Base-by-base conservation (phyloP, 2,113 vertebrate species). In the Tychaedon coryphoeus region DNA sequence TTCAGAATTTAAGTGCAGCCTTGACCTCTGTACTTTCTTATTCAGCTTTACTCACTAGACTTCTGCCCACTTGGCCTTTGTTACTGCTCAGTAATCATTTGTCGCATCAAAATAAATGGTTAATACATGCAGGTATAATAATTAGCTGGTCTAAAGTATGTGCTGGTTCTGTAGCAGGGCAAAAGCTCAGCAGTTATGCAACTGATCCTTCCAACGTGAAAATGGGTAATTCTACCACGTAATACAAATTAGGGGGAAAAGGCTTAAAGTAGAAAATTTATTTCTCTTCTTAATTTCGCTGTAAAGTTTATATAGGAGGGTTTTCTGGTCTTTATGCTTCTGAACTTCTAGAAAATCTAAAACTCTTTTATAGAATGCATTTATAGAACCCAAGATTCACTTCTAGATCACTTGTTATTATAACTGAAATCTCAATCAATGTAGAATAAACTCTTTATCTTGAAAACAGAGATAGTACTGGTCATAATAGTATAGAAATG, bases 61-160 rank as follows among this genome's bases (percentile, higher is more conserved):
- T 81, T 85, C 66, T 90, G n/a, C 33, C 34, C 20, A 12, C 25
- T 75, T 94, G 58, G n/a, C 54, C 61, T 88, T 90, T 90, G 45
- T 69, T 79, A 57, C 40, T 95, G 57, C 82, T 73, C 71, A 66
- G 22, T 86, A 92, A 90, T 88, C 31, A 69, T 58, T 58, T 94
- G 43, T 85, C 85, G 51, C 74, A 60, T 85, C 81, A 90, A 93
- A 95, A 57, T 70, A 82, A 88, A 76, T 90, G 58, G 34, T 79
- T 86, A 90, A 90, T 79, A 83, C 61, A 73, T 83, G 33, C 23
- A 48, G 36, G 62, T 86, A 50, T 75, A 72, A 62, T 90, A 69
- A 82, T 69, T 86, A 90, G 36, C 38, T 88, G 24, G 28, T 60
- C 20, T 71, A 28, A 92, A 71, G 25, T 69, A 26, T n/a, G 5